Percentiles rank a stretch among this genome's conserved stretches.
Evolutionary conservation across 2,113 vertebrate genomes (phyloP).

Genomic region (Perca fluviatilis): DNA sequence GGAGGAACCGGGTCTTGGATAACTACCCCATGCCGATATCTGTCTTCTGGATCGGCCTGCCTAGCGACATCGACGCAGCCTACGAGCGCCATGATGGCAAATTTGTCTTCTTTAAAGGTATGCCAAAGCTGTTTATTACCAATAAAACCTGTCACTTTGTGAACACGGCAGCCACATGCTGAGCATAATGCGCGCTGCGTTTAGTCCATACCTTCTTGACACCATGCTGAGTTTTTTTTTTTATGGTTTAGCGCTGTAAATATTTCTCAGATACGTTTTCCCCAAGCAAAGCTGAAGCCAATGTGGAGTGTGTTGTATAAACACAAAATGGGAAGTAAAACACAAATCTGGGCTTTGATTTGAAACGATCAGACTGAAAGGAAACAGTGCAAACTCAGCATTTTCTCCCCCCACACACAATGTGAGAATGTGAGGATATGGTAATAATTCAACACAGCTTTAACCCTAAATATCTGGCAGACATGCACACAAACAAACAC

Average conservation of each 20-base stretch:
- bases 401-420: not conserved
- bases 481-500: not conserved
- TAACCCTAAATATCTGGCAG: constrained; percentile 22
- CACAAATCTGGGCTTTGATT: constrained; percentile 41
- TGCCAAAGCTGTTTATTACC: not conserved
- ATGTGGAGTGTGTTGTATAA: constrained; percentile 5
- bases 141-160: not conserved
- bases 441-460: constrained; percentile 47
- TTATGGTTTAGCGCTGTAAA: not conserved
- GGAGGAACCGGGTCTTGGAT: constrained; percentile 93
- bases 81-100: constrained; percentile 95
- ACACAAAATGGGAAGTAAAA: constrained; percentile 11
- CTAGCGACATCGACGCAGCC: constrained; percentile 91
- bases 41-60: constrained; percentile 95
- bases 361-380: constrained; percentile 24
- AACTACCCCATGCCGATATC: constrained; percentile 97
- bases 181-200: not conserved
- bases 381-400: constrained; percentile 45
- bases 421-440: constrained; percentile 7
- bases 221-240: not conserved
- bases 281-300: not conserved
- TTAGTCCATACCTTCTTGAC: not conserved
- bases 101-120: constrained; percentile 96
- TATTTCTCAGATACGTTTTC: not conserved
- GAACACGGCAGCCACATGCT: not conserved